Base-by-base conservation (phyloP, 2,888 invertebrate genomes). In the Meteorus cinctellus region DNA sequence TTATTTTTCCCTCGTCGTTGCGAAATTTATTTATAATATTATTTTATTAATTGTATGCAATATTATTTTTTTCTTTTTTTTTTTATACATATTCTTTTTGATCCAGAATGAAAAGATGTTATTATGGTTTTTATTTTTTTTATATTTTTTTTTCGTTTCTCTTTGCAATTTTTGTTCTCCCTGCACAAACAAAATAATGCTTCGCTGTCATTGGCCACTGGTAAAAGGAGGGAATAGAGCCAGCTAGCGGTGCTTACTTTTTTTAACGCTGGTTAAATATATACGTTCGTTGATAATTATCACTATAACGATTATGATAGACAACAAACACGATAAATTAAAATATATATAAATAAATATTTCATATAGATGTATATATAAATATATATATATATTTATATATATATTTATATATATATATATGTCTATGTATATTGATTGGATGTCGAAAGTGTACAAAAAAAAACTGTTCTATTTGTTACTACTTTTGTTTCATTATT, bases 221-320 rank as follows among this genome's bases (percentile, higher is more conserved):
- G 86, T 86, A 86, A 88, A 88, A 88, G 86, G 87, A 88, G 88
- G 89, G 89, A 89, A 86, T 89, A 88, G 89, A 89, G 89, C 89
- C 89, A 89, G 89, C 89, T 86, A 82, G 82, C 82, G 82, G 82
- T 82, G 82, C 81, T 81, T 81, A 79, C 77, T 80, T 82, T 74
- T 84, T 83, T 86, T 87, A 82, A 87, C 88, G 89, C 87, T 87
- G 86, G 85, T 86, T 88, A 84, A 84, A 84, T 85, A 81, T 85
- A 79, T 81, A 79, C 79, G 79, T 79, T 80, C 79, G 76, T 76
- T 74, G 34, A 74, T 67, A 67, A 71, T 66, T 51, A 63, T 69
- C 34, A 59, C 60, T 45, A 74, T 75, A 74, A 74, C 68, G 41
- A 76, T 72, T 24, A 68, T 72, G 60, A 75, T 75, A 72, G 68